Evolutionary conservation across 1,140 invertebrate species (phyloP), one percentile per base, ranked within the genome.

Genomic region (Papilio xuthus): DNA sequence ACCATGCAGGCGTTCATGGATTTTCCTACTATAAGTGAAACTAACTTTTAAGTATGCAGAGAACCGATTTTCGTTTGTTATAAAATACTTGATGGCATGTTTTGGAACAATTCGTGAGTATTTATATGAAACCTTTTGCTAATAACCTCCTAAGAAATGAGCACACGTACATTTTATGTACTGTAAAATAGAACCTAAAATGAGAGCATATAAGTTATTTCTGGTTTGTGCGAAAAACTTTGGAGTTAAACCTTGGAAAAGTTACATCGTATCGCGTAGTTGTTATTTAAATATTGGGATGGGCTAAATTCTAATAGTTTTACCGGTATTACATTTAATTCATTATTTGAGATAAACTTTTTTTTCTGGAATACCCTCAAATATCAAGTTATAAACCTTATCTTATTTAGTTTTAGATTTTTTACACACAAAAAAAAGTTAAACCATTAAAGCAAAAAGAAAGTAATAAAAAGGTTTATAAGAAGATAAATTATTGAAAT

Each of bases 1-100:
- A 76, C 74, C 74, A 76, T 76, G 74, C 53, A 76, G 74, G 50
- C 74, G 53, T 76, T 76, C 53, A 23, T 23, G 63, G 74, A 76
- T 50, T 75, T 75, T 50, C 28, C 72, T 32, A 47, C 47, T 32
- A 32, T 13, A n/a, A 75, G 23, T 20, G 50, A 75, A 50, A 75
- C 42, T 47, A 26, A 71, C 42, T 73, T 12, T 50, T 37, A 37
- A 41, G 41, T 73, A 32, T 15, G 13, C n/a, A 28, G 60, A 67
- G 26, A 28, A 7, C 32, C 4, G 4, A 28, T 67, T 67, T 18
- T 13, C 13, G 60, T 28, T 18, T 15, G 28, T 67, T 15, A 18
- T 28, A 67, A 3, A 32, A 32, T 32, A 32, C 6, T 26, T 50
- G 18, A 18, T 3, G 47, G 4, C 0, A 18, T 50, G 7, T 50